phyloP scores from a whole-genome alignment of 1,140 invertebrate genomes.

The Phocides pigmalion region DNA sequence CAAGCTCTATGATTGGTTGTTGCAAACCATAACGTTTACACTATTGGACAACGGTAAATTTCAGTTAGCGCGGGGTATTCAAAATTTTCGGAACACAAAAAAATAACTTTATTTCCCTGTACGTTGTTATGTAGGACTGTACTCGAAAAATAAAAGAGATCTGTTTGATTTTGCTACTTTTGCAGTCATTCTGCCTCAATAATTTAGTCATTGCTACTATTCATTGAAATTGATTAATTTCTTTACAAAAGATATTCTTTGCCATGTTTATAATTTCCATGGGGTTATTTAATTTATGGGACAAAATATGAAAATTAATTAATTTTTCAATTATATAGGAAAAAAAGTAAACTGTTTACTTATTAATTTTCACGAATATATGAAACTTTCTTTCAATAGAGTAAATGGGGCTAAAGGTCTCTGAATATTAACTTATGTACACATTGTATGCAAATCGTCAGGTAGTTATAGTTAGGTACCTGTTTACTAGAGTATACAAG shows the following conservation, averaged over 20 bases:
- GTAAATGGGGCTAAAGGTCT: slow-evolving; percentile 65
- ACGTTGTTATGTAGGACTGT: not conserved
- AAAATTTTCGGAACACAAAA: slow-evolving; percentile 33
- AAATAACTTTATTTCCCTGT: not conserved
- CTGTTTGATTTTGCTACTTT: not conserved
- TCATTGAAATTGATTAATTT: too few relatives aligned
- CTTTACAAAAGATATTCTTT: too few relatives aligned
- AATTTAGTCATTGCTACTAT: too few relatives aligned
- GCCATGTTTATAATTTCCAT: too few relatives aligned
- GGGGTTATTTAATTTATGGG: too few relatives aligned
- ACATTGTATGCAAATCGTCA: slow-evolving; percentile 57
- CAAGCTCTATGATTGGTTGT: slow-evolving; percentile 59
- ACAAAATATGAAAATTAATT: too few relatives aligned
- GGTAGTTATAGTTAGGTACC: slow-evolving; percentile 35
- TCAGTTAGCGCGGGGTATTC: slow-evolving; percentile 52
- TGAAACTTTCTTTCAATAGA: slow-evolving; percentile 51
- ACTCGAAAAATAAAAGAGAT: not conserved
- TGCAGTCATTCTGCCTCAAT: too few relatives aligned
- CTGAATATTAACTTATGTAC: slow-evolving; percentile 46
- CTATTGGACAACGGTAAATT: slow-evolving; percentile 56
- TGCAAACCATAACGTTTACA: slow-evolving; percentile 36
- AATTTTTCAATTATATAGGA: too few relatives aligned
- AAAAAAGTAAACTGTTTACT: too few relatives aligned
- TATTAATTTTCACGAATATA: slow-evolving; percentile 4
- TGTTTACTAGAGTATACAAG: slow-evolving; percentile 30